Conservation (phyloP, 2,797 vertebrate species). For the Podarcis siculus region DNA sequence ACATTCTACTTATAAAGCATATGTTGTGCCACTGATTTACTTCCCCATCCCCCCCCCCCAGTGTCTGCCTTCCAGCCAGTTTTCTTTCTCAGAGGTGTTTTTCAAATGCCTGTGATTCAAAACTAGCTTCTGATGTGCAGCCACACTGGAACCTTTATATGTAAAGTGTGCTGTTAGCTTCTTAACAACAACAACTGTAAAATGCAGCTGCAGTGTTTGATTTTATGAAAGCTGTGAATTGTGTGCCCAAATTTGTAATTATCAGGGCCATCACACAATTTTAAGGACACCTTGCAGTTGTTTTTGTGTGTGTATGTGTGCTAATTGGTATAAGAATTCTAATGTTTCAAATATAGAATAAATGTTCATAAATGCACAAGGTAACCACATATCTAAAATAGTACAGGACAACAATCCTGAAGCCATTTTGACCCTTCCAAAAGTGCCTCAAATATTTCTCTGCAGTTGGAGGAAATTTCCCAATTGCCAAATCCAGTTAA, state of each 20-base stretch:
- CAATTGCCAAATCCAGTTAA: too few species aligned
- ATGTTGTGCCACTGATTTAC: background rate
- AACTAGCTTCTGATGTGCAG: background rate
- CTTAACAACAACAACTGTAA: background rate
- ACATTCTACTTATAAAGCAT: background rate
- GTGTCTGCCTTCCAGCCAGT: background rate
- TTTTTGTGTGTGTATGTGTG: background rate
- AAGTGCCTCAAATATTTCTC: too few species aligned
- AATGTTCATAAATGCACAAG: too few species aligned
- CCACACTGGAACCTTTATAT: background rate
- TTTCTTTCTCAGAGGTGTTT: background rate
- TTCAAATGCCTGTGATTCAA: background rate
- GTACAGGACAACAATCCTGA: too few species aligned
- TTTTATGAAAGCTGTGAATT: background rate
- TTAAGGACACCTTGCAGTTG: background rate
- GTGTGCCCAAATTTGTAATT: background rate
- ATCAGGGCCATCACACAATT: background rate
- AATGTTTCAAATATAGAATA: too few species aligned
- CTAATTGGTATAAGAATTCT: too few species aligned
- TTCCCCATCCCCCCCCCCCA: background rate
- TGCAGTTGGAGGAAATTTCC: too few species aligned
- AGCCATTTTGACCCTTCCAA: too few species aligned
- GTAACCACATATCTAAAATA: too few species aligned
- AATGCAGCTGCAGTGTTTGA: background rate
- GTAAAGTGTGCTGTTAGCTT: background rate